These are phyloP conservation scores for Leptinotarsa juncta DNA, from an alignment of 2,888 invertebrate genomes.

Conservation along the genomic window DNA sequence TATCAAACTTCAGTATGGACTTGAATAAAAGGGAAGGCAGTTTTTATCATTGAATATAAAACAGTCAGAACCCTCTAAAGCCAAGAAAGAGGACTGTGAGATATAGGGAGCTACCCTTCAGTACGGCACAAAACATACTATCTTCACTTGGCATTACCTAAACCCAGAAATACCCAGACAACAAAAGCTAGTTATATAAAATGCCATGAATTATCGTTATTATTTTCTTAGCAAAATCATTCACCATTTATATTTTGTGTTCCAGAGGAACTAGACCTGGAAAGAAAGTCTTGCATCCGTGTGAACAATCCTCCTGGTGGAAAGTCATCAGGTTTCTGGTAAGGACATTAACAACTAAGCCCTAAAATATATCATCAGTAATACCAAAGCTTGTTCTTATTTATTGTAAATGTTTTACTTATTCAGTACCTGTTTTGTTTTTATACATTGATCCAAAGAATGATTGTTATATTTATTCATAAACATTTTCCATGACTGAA, in stretches of 20 bases:
- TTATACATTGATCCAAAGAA: slow-evolving; percentile 8
- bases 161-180: no score
- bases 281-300: slow-evolving; percentile 83
- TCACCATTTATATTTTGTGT: slow-evolving; percentile 48
- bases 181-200: no score
- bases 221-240: not conserved
- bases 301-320: slow-evolving; percentile 93
- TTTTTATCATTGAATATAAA: no score
- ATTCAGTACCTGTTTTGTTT: slow-evolving; percentile 25
- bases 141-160: no score
- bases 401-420: slow-evolving; percentile 23
- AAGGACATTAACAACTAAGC: slow-evolving; percentile 59
- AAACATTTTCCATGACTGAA: slow-evolving; percentile 3
- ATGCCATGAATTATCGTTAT: not conserved
- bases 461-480: slow-evolving; percentile 15
- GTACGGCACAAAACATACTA: no score
- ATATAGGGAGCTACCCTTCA: no score
- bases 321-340: slow-evolving; percentile 88
- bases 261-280: slow-evolving; percentile 83
- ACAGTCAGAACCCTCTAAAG: no score
- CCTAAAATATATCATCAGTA: slow-evolving; percentile 1
- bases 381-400: slow-evolving; percentile 28
- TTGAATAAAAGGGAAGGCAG: no score
- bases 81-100: no score
- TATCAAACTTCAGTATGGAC: no score